Evolutionary conservation across 2,797 vertebrate species (phyloP).

Genomic region (Hybognathus amarus): DNA sequence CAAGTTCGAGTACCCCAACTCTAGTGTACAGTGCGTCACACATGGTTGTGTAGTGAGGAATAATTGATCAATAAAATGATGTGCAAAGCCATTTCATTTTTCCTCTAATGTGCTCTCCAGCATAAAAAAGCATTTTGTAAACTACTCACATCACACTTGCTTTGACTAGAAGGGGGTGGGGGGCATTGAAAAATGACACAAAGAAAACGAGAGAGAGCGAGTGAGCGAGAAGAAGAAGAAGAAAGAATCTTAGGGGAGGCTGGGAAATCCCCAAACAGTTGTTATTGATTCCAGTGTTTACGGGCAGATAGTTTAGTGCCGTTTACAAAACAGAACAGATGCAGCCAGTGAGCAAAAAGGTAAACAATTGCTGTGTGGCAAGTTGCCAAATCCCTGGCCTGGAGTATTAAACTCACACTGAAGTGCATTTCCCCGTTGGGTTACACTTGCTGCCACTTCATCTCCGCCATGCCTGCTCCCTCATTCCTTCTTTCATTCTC

Average conservation of each 20-base stretch:
- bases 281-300: conserved; percentile 98
- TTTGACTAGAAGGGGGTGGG: conserved; percentile 68
- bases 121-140: conserved; percentile 23
- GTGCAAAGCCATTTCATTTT: conserved; percentile 23
- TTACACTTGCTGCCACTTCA: conserved; percentile 99
- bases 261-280: conserved; percentile 94
- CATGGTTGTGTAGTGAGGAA: background rate
- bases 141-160: conserved; percentile 65
- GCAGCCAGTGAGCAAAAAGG: conserved; percentile 98
- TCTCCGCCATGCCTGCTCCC: conserved; percentile 85
- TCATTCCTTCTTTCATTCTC: conserved; percentile 67
- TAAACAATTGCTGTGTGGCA: conserved; percentile 99
- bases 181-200: conserved; percentile 67
- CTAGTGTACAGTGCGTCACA: background rate
- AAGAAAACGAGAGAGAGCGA: conserved; percentile 59
- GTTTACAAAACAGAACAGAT: conserved; percentile 99
- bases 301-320: conserved; percentile 93
- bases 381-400: conserved; percentile 91
- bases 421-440: conserved; percentile 97
- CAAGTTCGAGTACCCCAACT: too few relatives aligned
- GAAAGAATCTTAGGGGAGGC: conserved; percentile 57
- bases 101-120: conserved; percentile 42
- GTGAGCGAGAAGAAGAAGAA: conserved; percentile 72
- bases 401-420: conserved; percentile 97
- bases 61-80: background rate